These are phyloP conservation scores for Rousettus leschenaultii DNA, from an alignment of 2,113 vertebrate genomes.

Conservation along the genomic window DNA sequence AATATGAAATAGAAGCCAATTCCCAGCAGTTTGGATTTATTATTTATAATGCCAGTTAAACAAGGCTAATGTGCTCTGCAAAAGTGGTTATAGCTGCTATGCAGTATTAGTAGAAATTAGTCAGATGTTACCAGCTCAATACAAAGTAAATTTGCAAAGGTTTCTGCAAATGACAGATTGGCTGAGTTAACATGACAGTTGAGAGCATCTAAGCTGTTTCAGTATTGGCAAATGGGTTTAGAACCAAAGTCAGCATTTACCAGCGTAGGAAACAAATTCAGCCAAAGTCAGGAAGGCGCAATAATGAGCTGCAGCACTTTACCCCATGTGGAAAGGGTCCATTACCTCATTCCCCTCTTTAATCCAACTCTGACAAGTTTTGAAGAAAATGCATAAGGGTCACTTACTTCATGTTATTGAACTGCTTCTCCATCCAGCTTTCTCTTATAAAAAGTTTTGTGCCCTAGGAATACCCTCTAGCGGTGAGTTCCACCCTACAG, in stretches of 20 bases:
- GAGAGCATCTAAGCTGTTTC: constrained; percentile 54
- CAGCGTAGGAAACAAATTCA: constrained; percentile 42
- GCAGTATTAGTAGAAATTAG: constrained; percentile 73
- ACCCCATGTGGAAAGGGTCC: background rate
- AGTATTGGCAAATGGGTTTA: constrained; percentile 56
- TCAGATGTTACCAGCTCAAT: constrained; percentile 73
- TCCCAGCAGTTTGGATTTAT: constrained; percentile 73
- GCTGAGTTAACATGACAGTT: constrained; percentile 71
- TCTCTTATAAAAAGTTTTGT: background rate
- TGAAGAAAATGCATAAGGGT: background rate
- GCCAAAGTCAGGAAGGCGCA: background rate
- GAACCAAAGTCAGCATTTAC: constrained; percentile 67
- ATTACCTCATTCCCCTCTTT: background rate
- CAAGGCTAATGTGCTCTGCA: constrained; percentile 65
- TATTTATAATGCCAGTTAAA: constrained; percentile 77
- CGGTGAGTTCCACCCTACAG: background rate
- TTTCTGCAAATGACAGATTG: constrained; percentile 68
- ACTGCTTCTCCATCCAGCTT: background rate
- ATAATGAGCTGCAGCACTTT: background rate
- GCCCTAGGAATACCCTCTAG: background rate
- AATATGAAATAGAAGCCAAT: constrained; percentile 53
- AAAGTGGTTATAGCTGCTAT: constrained; percentile 65
- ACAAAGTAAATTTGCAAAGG: constrained; percentile 71
- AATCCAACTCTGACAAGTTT: background rate
- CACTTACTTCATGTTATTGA: background rate